Evolutionary conservation across 92 coral and sea anemone genomes (phyloP).

Genomic region (Galaxea fascicularis): DNA sequence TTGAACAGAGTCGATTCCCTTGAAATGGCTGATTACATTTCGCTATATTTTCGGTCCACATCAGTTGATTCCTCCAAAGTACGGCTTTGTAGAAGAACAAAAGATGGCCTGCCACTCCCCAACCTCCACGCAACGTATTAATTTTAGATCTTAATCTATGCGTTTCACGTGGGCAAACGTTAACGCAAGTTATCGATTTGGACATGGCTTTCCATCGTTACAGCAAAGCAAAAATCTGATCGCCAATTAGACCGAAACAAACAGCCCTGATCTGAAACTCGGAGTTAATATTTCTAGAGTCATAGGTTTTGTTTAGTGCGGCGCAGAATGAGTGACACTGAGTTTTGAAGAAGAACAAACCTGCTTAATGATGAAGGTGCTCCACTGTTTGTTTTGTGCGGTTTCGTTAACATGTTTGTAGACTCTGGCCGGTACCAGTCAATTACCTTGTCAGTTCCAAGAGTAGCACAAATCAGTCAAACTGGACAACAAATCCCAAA

Average conservation of each 20-base stretch:
- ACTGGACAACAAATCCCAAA: background rate
- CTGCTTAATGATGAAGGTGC: slow-evolving; percentile 35
- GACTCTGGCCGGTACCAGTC: slow-evolving; percentile 40
- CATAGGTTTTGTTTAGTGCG: slow-evolving; percentile 4
- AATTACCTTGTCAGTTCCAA: background rate
- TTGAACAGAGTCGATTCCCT: background rate
- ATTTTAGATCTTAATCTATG: slow-evolving; percentile 56
- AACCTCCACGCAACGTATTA: slow-evolving; percentile 20
- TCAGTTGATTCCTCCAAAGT: background rate
- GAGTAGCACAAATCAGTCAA: background rate
- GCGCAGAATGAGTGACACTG: background rate
- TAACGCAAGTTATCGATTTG: slow-evolving; percentile 32
- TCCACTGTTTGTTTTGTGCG: slow-evolving; percentile 10
- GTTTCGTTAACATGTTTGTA: background rate
- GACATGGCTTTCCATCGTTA: background rate
- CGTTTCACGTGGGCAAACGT: slow-evolving; percentile 16
- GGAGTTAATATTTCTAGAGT: background rate
- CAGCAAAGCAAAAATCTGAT: background rate
- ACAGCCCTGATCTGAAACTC: background rate
- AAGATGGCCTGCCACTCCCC: slow-evolving; percentile 52
- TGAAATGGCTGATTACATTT: background rate
- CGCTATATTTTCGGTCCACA: background rate
- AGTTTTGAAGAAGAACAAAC: slow-evolving; percentile 1
- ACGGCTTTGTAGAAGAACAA: slow-evolving; percentile 16
- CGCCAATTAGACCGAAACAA: background rate